A percentile compares a stretch with the other conserved stretches of the same genome.
These are phyloP conservation scores for Takifugu bimaculatus DNA, from an alignment of 2,113 vertebrate genomes.

Conservation along the genomic window DNA sequence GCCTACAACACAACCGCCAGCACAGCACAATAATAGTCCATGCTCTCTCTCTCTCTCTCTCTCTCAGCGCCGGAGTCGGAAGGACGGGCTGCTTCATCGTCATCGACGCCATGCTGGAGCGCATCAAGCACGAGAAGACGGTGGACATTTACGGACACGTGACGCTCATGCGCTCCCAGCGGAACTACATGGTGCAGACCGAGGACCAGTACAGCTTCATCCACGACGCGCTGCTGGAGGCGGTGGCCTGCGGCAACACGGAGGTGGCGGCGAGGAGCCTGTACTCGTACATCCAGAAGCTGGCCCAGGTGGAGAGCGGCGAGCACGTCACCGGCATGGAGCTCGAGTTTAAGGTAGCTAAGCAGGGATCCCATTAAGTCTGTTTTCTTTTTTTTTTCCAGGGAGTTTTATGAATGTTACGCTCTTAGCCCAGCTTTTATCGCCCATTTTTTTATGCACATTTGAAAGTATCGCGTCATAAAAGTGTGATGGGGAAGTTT, in stretches of 20 bases:
- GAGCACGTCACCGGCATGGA: conserved; percentile 98
- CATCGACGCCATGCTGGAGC: conserved; percentile 97
- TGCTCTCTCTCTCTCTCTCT: too few species aligned
- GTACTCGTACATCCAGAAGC: conserved; percentile 95
- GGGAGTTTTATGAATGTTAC: neutral
- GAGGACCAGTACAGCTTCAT: conserved; percentile 99
- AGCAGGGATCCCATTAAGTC: neutral
- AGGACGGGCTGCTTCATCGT: conserved; percentile 97
- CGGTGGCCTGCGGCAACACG: conserved; percentile 93
- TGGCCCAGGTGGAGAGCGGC: conserved; percentile 88
- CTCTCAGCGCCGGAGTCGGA: conserved; percentile 86
- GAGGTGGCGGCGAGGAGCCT: conserved; percentile 93
- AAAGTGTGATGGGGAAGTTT: too few species aligned
- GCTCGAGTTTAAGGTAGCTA: conserved; percentile 93
- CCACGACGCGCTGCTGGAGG: conserved; percentile 95
- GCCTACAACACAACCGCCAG: too few species aligned
- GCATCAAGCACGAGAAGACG: conserved; percentile 95
- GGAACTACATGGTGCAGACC: conserved; percentile 99
- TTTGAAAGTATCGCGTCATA: too few species aligned
- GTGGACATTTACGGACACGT: conserved; percentile 97
- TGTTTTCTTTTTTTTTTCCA: too few species aligned
- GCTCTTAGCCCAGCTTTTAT: neutral
- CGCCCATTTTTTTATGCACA: neutral
- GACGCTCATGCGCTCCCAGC: conserved; percentile 94
- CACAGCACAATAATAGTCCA: too few species aligned